A percentile compares a stretch with the other conserved stretches of the same genome.
These are phyloP conservation scores for Oreotrochilus melanogaster DNA, from an alignment of 2,113 vertebrate genomes.

Conservation along the genomic window DNA sequence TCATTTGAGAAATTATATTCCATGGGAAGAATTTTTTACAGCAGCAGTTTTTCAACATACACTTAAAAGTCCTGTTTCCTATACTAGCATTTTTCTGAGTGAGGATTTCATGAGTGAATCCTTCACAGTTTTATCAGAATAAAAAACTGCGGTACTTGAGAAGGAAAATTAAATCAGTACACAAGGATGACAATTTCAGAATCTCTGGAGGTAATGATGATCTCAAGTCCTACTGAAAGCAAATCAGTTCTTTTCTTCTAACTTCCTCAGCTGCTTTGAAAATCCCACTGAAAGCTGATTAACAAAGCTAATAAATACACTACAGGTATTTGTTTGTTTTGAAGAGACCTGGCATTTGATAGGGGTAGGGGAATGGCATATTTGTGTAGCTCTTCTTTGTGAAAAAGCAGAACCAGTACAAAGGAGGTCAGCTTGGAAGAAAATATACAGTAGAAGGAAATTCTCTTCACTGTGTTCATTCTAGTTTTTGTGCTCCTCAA, in stretches of 20 bases:
- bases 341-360: not conserved
- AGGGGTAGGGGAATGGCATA: not conserved
- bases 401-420: not conserved
- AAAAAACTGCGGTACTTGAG: not conserved
- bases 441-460: not conserved
- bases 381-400: not conserved
- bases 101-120: not conserved
- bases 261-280: conserved; percentile 19
- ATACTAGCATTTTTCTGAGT: not conserved
- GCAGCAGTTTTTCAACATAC: not conserved
- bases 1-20: not conserved
- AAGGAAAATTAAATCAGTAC: not conserved
- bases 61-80: not conserved
- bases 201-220: not conserved
- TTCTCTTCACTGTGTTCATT: conserved; percentile 12
- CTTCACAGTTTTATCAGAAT: not conserved
- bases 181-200: not conserved
- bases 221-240: not conserved
- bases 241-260: not conserved
- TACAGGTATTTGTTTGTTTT: conserved; percentile 8
- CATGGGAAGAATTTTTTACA: not conserved
- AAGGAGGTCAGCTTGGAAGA: not conserved
- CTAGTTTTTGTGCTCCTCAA: conserved; percentile 4
- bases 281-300: not conserved
- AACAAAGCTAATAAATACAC: not conserved